Evolutionary conservation across 2,113 vertebrate genomes (phyloP).

Genomic region (Cyanoramphus novaezelandiae): DNA sequence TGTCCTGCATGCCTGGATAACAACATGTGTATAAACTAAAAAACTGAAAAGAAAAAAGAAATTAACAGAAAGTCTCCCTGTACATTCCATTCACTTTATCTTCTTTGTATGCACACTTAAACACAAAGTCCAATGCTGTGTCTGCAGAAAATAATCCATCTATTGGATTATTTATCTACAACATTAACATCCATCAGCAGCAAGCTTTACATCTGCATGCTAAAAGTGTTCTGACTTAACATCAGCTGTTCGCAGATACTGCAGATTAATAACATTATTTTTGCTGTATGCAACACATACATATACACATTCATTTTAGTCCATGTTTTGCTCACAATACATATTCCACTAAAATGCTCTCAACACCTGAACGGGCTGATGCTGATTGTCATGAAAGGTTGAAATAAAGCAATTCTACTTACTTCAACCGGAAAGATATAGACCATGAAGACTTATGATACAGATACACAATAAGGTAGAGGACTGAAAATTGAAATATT

Average conservation of each 20-base stretch:
- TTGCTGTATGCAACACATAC: not conserved
- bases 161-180: not conserved
- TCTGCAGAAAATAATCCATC: not conserved
- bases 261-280: not conserved
- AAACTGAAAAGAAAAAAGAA: not conserved
- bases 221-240: not conserved
- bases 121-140: not conserved
- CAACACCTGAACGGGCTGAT: not conserved
- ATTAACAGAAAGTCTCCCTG: not conserved
- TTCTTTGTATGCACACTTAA: not conserved
- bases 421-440: not conserved
- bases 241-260: not conserved
- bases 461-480: not conserved
- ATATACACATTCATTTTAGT: not conserved
- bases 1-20: rapidly evolving
- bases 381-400: not conserved
- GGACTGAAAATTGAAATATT: not conserved
- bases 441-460: not conserved
- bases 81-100: not conserved
- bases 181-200: not conserved
- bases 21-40: not conserved
- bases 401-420: not conserved
- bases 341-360: not conserved
- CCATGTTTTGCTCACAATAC: not conserved
- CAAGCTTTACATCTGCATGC: not conserved